Base-by-base conservation (phyloP, 2,888 invertebrate genomes). In the Orgyia antiqua region DNA sequence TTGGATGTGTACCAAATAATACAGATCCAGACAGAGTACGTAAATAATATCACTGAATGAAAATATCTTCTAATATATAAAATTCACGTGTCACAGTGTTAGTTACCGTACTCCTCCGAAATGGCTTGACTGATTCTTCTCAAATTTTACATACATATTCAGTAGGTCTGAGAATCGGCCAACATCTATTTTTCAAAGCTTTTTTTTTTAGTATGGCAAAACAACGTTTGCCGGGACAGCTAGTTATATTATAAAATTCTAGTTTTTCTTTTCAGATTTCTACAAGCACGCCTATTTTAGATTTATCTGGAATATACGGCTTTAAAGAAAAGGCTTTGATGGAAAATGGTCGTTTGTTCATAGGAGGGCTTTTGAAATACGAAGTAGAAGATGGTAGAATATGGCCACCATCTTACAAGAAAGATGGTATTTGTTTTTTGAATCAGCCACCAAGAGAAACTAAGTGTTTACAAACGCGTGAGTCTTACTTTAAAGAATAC, bases 401-500 rank as follows among this genome's bases (percentile, higher is more conserved):
- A 2, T 73, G 69, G 68, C 72, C 72, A 0, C 68, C 68, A 0
- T 59, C 54, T 13, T 41, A 42, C 1, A 61, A 50, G 29, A 34
- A 37, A 10, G 35, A 24, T 3, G 55, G 46, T 15, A 21, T 65
- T 1, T 65, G 66, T 31, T 37, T 50, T 0, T 18, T 58, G 10
- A 66, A 66, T 27, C 43, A 58, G 31, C 33, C 27, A 13, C 56
- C 54, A 0, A 27, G 40, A 11, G 65, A 66, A 28, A 58, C 33
- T 0, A 50, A 66, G 26, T 66, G 65, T n/a, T 66, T 65, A 41
- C 39, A 46, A 6, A 51, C 45, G 25, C 66, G 65, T 66, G 31
- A 48, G 64, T 46, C 4, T n/a, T 20, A n/a, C 9, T 20, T 6
- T 20, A 6, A 15, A 15, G 15, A 15, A 15, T n/a, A n/a, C n/a